Percentiles rank a stretch among this genome's conserved stretches.
Conservation (phyloP, 2,888 invertebrate genomes). For the Sesamia inferens region DNA sequence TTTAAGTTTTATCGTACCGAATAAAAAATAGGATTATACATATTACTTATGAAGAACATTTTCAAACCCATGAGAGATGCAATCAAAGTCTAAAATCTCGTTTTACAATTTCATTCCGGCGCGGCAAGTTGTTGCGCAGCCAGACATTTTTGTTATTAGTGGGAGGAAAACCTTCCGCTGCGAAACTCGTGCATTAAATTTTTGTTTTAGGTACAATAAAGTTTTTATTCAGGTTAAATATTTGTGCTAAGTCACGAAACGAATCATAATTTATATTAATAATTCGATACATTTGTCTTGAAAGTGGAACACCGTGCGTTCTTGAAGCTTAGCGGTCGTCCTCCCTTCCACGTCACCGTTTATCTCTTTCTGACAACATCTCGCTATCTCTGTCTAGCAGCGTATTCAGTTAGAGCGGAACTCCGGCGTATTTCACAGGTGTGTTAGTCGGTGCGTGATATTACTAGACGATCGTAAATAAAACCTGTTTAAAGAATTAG, state of each 20-base stretch:
- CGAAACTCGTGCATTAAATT: conserved; percentile 18
- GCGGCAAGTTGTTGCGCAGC: background rate
- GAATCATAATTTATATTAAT: conserved; percentile 49
- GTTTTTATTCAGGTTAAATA: conserved; percentile 27
- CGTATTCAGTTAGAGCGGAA: conserved; percentile 85
- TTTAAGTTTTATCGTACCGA: too few species aligned
- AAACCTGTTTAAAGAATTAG: conserved; percentile 75
- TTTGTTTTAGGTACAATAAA: background rate
- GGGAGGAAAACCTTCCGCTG: conserved; percentile 3
- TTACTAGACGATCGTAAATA: conserved; percentile 78
- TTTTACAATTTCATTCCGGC: background rate
- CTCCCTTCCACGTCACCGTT: conserved; percentile 82
- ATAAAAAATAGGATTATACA: too few species aligned
- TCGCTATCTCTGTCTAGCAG: conserved; percentile 81
- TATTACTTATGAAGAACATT: background rate
- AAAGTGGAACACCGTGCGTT: conserved; percentile 82
- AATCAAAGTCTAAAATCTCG: background rate
- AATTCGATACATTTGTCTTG: conserved; percentile 63
- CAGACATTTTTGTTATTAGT: background rate
- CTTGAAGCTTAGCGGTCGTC: conserved; percentile 84
- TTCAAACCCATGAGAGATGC: background rate
- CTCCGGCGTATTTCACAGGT: conserved; percentile 81
- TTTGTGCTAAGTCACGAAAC: conserved; percentile 47
- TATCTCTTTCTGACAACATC: conserved; percentile 82
- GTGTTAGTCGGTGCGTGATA: conserved; percentile 71